Conservation (phyloP, 2,113 vertebrate species). For the Sander lucioperca region DNA sequence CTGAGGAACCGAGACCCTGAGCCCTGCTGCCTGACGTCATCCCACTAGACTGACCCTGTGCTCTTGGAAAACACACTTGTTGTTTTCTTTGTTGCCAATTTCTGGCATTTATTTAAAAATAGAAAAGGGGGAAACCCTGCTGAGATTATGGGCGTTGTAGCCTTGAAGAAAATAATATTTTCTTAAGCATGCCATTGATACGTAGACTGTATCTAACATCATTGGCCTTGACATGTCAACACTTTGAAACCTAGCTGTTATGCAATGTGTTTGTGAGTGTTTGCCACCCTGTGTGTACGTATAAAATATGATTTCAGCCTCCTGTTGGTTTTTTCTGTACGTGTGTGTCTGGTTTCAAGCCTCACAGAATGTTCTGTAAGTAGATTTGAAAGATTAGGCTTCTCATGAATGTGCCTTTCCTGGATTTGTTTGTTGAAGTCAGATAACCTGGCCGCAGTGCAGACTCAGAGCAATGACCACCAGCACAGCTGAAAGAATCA, state of each 20-base stretch:
- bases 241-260: slow-evolving; percentile 45
- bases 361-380: slow-evolving; percentile 63
- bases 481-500: slow-evolving; percentile 45
- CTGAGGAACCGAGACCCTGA: slow-evolving; percentile 40
- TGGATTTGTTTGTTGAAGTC: slow-evolving; percentile 80
- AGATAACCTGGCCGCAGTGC: slow-evolving; percentile 70
- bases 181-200: slow-evolving; percentile 17
- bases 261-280: slow-evolving; percentile 26
- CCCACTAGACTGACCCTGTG: slow-evolving; percentile 45
- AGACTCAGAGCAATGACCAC: slow-evolving; percentile 39
- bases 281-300: neutral
- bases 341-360: slow-evolving; percentile 38
- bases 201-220: neutral
- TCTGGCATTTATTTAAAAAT: slow-evolving; percentile 16
- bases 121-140: slow-evolving; percentile 18
- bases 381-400: slow-evolving; percentile 73
- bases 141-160: neutral
- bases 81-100: slow-evolving; percentile 52
- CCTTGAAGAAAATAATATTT: slow-evolving; percentile 39
- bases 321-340: slow-evolving; percentile 27
- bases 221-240: slow-evolving; percentile 28
- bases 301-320: slow-evolving; percentile 27
- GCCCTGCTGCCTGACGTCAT: slow-evolving; percentile 42
- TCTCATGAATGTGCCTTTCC: slow-evolving; percentile 79
- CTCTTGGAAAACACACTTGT: slow-evolving; percentile 46